These are phyloP conservation scores for Lontra canadensis DNA, from an alignment of 2,113 vertebrate genomes.

Conservation along the genomic window DNA sequence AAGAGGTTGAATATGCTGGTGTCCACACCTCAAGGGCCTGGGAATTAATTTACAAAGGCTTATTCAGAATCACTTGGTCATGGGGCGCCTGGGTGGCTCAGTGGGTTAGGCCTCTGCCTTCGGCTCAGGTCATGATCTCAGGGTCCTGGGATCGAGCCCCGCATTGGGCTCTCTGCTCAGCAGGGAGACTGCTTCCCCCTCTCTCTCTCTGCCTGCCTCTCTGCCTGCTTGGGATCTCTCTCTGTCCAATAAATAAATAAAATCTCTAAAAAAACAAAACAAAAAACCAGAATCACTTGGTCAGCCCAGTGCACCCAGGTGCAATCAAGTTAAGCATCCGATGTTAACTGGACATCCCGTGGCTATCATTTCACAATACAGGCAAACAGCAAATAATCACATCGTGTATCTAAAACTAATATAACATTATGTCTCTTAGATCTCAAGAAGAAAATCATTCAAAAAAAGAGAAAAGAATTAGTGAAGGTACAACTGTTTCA, in stretches of 20 bases:
- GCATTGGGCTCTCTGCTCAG: no score
- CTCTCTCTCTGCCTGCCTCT: no score
- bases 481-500: neutral
- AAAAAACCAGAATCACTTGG: neutral
- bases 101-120: no score
- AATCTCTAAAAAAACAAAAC: no score
- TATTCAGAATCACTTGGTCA: neutral
- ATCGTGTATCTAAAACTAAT: neutral
- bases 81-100: no score
- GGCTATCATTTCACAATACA: neutral
- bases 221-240: no score
- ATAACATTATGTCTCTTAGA: neutral
- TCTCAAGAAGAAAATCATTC: neutral
- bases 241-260: no score
- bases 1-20: neutral
- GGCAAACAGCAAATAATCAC: neutral
- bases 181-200: no score
- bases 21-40: neutral
- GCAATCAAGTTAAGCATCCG: neutral
- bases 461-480: neutral
- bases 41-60: neutral
- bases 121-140: no score
- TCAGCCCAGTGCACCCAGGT: neutral
- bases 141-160: no score
- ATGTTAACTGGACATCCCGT: neutral